phyloP scores from a whole-genome alignment of 1,140 invertebrate species.

The Trichonephila clavata region DNA sequence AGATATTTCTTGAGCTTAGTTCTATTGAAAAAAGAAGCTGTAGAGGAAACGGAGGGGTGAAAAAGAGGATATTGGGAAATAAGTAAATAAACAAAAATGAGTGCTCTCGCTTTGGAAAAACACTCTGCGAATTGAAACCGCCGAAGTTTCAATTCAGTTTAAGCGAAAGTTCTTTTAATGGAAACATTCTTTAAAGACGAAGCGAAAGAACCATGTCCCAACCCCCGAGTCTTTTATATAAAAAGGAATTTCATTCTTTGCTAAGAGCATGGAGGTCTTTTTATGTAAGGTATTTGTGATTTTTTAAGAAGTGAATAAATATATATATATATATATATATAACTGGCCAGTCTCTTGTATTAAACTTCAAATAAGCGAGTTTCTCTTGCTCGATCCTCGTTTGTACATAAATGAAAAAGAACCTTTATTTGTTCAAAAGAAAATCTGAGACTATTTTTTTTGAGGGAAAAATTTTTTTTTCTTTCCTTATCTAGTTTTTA shows the following conservation, averaged over 20 bases:
- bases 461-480: neutral
- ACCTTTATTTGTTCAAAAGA: neutral
- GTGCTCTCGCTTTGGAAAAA: slow-evolving; percentile 35
- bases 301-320: neutral
- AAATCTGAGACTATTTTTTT: neutral
- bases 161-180: slow-evolving; percentile 73
- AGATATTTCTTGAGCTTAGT: neutral
- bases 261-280: neutral
- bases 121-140: slow-evolving; percentile 72
- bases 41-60: slow-evolving; percentile 9
- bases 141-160: slow-evolving; percentile 72
- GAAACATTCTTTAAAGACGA: slow-evolving; percentile 67
- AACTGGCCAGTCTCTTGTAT: neutral
- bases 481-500: neutral
- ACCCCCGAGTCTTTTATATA: neutral
- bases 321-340: neutral
- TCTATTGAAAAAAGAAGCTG: neutral
- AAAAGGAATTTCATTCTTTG: neutral
- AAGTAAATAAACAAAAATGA: slow-evolving; percentile 46
- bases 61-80: neutral
- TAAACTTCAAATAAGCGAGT: neutral
- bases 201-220: neutral
- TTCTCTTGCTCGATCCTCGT: neutral
- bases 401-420: neutral
- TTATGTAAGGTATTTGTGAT: slow-evolving; percentile 18